Conservation (phyloP, 2,888 invertebrate species). For the Pristionchus fissidentatus region DNA sequence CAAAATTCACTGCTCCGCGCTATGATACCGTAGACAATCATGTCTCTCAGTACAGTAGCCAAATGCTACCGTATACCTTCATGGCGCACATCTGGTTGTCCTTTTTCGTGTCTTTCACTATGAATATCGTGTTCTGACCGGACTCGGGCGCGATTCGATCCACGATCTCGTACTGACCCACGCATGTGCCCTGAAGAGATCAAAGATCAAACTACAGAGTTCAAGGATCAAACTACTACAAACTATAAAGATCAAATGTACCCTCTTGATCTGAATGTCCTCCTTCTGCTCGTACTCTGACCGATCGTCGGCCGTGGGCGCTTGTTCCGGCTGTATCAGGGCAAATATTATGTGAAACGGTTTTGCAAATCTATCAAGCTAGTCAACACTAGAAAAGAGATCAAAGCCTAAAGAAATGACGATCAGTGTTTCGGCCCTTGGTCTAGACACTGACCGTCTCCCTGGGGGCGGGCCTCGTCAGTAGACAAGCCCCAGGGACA, state of each 20-base stretch:
- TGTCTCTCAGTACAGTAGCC: too few species aligned
- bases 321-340: too few species aligned
- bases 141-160: conserved; percentile 46
- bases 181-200: conserved; percentile 35
- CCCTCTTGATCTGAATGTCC: conserved; percentile 3
- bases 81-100: conserved; percentile 30
- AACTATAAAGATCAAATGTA: neutral
- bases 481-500: too few species aligned
- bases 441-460: too few species aligned
- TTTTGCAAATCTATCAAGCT: too few species aligned
- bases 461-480: too few species aligned
- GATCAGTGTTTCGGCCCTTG: too few species aligned
- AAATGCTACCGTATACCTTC: conserved; percentile 28
- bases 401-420: too few species aligned
- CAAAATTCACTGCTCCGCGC: neutral
- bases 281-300: conserved; percentile 16
- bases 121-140: conserved; percentile 40
- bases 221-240: neutral
- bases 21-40: too few species aligned
- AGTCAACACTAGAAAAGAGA: too few species aligned
- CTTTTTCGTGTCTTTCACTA: conserved; percentile 42
- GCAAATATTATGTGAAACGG: too few species aligned
- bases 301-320: neutral
- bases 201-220: conserved; percentile 38
- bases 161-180: conserved; percentile 39